phyloP scores from a whole-genome alignment of 2,113 vertebrate genomes.

The Gymnocephalus cernua region DNA sequence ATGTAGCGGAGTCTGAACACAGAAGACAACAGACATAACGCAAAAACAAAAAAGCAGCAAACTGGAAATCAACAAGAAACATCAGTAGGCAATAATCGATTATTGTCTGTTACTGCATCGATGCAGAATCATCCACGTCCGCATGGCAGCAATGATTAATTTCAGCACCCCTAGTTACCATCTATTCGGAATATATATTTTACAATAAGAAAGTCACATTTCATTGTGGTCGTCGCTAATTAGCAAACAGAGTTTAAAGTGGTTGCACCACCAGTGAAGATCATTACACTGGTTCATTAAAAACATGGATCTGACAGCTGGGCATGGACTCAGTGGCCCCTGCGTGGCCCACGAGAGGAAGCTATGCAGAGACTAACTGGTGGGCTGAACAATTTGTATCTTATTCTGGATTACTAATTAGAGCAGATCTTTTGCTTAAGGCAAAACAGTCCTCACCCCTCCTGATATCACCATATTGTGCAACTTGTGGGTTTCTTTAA shows the following conservation, averaged over 20 bases:
- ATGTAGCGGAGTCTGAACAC: too few relatives aligned
- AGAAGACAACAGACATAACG: too few relatives aligned
- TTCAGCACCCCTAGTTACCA: too few relatives aligned
- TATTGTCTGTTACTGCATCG: too few relatives aligned
- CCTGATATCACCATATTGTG: slow-evolving; percentile 35
- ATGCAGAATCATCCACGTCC: too few relatives aligned
- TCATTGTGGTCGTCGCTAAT: slow-evolving; percentile 47
- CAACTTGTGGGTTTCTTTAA: slow-evolving; percentile 33
- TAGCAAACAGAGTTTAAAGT: slow-evolving; percentile 27
- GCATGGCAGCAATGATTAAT: too few relatives aligned
- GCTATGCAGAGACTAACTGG: slow-evolving; percentile 23
- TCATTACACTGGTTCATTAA: slow-evolving; percentile 18
- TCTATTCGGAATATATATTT: neutral
- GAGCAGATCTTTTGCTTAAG: slow-evolving; percentile 45
- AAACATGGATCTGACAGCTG: slow-evolving; percentile 32
- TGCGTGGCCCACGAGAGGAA: neutral
- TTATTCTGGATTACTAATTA: slow-evolving; percentile 69
- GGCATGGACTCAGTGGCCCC: slow-evolving; percentile 34
- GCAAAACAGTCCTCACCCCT: slow-evolving; percentile 22
- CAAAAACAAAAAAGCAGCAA: too few relatives aligned
- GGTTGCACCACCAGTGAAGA: slow-evolving; percentile 16
- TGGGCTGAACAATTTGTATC: slow-evolving; percentile 50
- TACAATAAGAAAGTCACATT: neutral
- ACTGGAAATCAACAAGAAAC: too few relatives aligned
- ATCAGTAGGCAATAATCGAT: too few relatives aligned